phyloP scores from a whole-genome alignment of 2,113 vertebrate species.

The Raphicerus campestris region DNA sequence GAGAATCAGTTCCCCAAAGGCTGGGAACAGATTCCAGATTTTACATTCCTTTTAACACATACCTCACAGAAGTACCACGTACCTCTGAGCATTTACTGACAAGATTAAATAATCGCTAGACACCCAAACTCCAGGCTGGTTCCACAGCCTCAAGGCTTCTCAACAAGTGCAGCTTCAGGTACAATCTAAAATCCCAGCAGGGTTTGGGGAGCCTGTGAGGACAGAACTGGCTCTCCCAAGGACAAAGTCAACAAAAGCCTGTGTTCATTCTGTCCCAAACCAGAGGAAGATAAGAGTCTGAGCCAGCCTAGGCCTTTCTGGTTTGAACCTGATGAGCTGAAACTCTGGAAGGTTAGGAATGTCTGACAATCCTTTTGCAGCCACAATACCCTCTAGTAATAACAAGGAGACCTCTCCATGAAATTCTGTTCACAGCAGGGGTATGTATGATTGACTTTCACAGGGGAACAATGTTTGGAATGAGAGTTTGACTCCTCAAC shows the following conservation, averaged over 20 bases:
- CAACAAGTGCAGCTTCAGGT: not conserved
- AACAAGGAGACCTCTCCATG: not conserved
- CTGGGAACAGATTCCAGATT: not conserved
- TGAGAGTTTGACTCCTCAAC: not conserved
- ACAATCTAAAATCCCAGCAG: not conserved
- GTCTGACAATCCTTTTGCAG: not conserved
- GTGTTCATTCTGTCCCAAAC: not conserved
- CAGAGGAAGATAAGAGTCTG: not conserved
- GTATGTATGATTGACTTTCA: not conserved
- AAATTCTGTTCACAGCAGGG: not conserved
- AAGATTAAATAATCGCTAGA: not conserved
- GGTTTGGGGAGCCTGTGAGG: not conserved
- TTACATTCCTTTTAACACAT: not conserved
- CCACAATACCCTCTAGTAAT: no score
- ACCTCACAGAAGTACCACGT: not conserved
- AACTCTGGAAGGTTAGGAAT: not conserved
- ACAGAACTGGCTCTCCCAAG: not conserved
- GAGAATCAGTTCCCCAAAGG: not conserved
- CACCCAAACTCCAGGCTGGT: not conserved
- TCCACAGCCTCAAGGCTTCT: not conserved
- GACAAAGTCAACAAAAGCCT: not conserved
- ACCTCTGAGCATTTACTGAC: not conserved
- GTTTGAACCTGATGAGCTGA: not conserved
- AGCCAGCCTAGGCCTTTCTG: not conserved
- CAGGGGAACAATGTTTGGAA: not conserved